These are phyloP conservation scores for Luidia sarsii DNA, from an alignment of 53 echinoderm and acorn worm species.

Conservation along the genomic window DNA sequence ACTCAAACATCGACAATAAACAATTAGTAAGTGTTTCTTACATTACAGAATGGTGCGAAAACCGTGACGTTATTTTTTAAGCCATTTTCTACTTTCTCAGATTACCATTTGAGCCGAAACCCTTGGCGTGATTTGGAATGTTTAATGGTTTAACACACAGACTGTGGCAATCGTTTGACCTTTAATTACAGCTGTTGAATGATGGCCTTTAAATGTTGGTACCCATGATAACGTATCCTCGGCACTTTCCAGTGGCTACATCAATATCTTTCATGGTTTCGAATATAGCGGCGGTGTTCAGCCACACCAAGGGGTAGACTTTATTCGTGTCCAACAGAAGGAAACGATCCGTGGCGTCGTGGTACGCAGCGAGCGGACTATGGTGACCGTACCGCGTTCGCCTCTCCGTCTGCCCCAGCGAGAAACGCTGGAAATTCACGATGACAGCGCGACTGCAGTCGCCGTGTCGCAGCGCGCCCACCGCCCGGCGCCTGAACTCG, in stretches of 20 bases:
- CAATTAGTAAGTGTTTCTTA: no score
- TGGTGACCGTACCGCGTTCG: background rate
- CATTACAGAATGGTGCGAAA: no score
- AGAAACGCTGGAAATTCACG: constrained; percentile 10
- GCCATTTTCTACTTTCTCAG: no score
- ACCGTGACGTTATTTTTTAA: no score
- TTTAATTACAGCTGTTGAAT: no score
- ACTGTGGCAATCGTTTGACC: no score
- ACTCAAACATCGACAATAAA: no score
- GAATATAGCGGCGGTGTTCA: background rate
- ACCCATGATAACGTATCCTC: constrained; percentile 2
- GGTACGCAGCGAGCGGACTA: constrained; percentile 4
- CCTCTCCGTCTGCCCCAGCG: background rate
- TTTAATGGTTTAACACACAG: no score
- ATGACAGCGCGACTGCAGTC: constrained; percentile 1
- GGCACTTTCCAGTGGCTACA: background rate
- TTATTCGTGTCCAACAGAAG: background rate
- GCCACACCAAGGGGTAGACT: background rate
- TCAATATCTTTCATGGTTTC: constrained; percentile 10
- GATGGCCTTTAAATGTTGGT: background rate
- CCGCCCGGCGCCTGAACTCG: constrained; percentile 28
- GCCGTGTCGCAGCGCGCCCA: background rate
- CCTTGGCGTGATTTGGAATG: no score
- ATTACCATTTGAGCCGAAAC: no score
- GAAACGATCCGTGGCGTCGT: background rate